Percentiles rank a stretch among this genome's conserved stretches.
Conservation (phyloP, 1,140 invertebrate genomes). For the Ceratina calcarata region DNA sequence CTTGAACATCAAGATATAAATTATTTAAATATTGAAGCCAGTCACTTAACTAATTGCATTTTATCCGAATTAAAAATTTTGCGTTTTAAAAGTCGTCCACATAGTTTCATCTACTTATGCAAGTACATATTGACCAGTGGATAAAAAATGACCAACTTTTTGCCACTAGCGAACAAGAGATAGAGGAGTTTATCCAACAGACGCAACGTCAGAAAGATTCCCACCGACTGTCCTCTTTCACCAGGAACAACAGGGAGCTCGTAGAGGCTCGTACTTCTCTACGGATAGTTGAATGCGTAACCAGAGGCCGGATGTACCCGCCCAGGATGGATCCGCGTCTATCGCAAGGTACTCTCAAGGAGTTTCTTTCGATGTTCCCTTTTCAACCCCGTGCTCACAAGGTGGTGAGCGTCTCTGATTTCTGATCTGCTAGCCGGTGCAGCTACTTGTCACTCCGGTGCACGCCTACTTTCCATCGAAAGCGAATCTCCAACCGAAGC, state of each 20-base stretch:
- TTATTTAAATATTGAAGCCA: not conserved
- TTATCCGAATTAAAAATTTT: too few species aligned
- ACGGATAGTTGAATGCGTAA: constrained; percentile 72
- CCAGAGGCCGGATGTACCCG: constrained; percentile 79
- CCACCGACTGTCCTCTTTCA: constrained; percentile 49
- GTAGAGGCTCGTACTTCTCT: constrained; percentile 36
- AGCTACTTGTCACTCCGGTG: constrained; percentile 75
- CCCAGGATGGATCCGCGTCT: constrained; percentile 77
- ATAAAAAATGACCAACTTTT: constrained; percentile 18
- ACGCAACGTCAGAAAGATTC: constrained; percentile 40
- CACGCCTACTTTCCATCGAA: constrained; percentile 56
- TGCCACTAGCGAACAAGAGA: not conserved
- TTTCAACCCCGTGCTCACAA: constrained; percentile 61
- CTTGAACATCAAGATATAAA: too few species aligned
- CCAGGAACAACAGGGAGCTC: constrained; percentile 51
- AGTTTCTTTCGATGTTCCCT: constrained; percentile 57
- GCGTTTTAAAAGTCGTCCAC: too few species aligned
- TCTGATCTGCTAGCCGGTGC: constrained; percentile 77
- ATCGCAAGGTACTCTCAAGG: constrained; percentile 68
- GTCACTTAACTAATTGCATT: too few species aligned
- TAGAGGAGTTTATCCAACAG: constrained; percentile 9
- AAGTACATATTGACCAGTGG: too few species aligned
- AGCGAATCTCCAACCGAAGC: constrained; percentile 34
- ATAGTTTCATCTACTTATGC: too few species aligned
- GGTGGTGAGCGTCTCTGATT: constrained; percentile 75